Evolutionary conservation across 2,888 invertebrate species (phyloP).

Genomic region (Ashinkailepas kermadecensis): DNA sequence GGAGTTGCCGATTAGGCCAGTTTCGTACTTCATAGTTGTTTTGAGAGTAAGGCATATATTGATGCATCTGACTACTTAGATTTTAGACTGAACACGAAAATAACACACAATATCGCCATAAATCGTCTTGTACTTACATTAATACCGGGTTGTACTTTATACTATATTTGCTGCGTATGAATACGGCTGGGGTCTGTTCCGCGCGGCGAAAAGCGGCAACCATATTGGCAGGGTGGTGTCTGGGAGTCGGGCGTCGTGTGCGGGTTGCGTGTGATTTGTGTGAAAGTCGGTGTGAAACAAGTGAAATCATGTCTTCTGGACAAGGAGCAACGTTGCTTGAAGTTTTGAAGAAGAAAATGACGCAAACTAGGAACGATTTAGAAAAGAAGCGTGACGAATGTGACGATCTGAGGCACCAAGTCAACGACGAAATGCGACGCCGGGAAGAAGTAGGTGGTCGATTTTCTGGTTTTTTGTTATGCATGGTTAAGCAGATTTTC

Average conservation of each 20-base stretch:
- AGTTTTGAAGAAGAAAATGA: background rate
- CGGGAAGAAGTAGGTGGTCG: background rate
- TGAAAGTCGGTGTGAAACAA: background rate
- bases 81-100: no score
- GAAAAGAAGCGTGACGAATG: background rate
- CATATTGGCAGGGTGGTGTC: constrained; percentile 1
- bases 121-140: no score
- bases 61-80: no score
- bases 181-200: background rate
- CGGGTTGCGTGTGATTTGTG: background rate
- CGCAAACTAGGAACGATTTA: background rate
- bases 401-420: background rate
- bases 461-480: no score
- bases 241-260: background rate
- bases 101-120: no score
- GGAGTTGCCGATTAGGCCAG: no score
- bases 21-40: no score
- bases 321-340: background rate
- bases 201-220: background rate
- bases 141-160: no score
- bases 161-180: no score
- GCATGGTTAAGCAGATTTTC: no score
- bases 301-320: background rate
- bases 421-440: background rate
- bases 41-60: no score